A percentile compares a stretch with the other conserved stretches of the same genome.
Conservation (phyloP, 2,113 vertebrate species). For the Nothobranchius furzeri region DNA sequence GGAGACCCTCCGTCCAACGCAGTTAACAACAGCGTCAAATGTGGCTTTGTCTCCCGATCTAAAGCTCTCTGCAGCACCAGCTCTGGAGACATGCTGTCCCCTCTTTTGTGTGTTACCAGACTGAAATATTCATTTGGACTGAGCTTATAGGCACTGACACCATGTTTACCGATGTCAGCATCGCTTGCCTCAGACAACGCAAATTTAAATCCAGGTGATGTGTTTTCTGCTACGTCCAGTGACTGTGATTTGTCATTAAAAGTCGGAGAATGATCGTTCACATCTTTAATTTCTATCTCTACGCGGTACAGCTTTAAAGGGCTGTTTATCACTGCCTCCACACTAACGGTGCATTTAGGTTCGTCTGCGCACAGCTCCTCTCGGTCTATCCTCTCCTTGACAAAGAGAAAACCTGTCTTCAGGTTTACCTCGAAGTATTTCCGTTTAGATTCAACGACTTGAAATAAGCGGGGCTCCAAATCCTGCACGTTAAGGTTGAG, state of each 20-base stretch:
- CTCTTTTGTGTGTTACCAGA: slow-evolving; percentile 70
- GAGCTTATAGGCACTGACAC: slow-evolving; percentile 66
- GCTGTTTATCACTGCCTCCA: slow-evolving; percentile 67
- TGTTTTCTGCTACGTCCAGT: slow-evolving; percentile 67
- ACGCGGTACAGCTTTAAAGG: slow-evolving; percentile 65
- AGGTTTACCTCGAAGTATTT: slow-evolving; percentile 71
- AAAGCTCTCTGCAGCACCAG: slow-evolving; percentile 83
- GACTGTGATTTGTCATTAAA: slow-evolving; percentile 45
- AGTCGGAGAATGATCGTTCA: slow-evolving; percentile 70
- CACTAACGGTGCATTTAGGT: slow-evolving; percentile 45
- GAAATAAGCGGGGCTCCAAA: slow-evolving; percentile 58
- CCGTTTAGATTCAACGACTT: slow-evolving; percentile 55
- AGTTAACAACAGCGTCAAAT: slow-evolving; percentile 79
- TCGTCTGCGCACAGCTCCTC: slow-evolving; percentile 60
- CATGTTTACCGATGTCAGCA: slow-evolving; percentile 69
- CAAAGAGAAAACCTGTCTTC: slow-evolving; percentile 63
- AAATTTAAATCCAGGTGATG: slow-evolving; percentile 35
- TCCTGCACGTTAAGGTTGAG: slow-evolving; percentile 60
- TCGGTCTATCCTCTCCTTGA: slow-evolving; percentile 65
- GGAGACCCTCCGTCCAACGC: slow-evolving; percentile 85
- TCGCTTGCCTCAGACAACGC: slow-evolving; percentile 72
- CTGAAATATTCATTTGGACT: slow-evolving; percentile 68
- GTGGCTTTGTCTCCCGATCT: slow-evolving; percentile 82
- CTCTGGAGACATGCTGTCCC: slow-evolving; percentile 63
- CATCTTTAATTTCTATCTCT: slow-evolving; percentile 65